Conservation (phyloP, 1,140 invertebrate species). For the Drosophila lowei region DNA sequence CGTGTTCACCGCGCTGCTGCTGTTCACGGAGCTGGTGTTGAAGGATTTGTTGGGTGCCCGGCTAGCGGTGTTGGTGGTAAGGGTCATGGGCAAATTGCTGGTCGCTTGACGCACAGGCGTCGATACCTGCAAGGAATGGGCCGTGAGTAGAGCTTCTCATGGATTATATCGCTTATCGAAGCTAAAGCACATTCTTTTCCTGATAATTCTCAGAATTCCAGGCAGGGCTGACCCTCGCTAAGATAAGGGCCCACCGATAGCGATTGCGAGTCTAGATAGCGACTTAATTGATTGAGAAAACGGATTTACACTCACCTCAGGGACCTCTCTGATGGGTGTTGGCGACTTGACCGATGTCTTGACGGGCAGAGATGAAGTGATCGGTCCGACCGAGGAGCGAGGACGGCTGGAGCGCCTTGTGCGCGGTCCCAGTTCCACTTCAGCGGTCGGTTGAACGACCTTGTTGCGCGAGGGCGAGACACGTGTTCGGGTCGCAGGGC, state of each 20-base stretch:
- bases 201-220: too few species aligned
- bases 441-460: slow-evolving; percentile 10
- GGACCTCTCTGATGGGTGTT: slow-evolving; percentile 67
- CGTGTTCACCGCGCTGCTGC: slow-evolving; percentile 29
- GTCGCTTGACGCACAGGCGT: slow-evolving; percentile 44
- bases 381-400: slow-evolving; percentile 45
- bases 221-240: neutral
- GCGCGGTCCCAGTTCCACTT: slow-evolving; percentile 27
- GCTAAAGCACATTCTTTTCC: neutral
- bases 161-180: neutral
- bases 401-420: slow-evolving; percentile 72
- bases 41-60: slow-evolving; percentile 52
- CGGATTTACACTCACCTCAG: slow-evolving; percentile 47
- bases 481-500: slow-evolving; percentile 55
- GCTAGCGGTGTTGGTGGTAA: slow-evolving; percentile 74
- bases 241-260: slow-evolving; percentile 8
- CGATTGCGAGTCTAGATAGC: neutral
- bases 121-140: slow-evolving; percentile 28
- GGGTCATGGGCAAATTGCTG: slow-evolving; percentile 64
- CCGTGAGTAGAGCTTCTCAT: neutral
- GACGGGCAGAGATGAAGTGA: slow-evolving; percentile 13
- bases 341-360: slow-evolving; percentile 48
- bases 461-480: slow-evolving; percentile 60
- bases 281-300: neutral
- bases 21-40: slow-evolving; percentile 67